Evolutionary conservation across 2,888 invertebrate species (phyloP).

Genomic region (Agonopterix heracliana): DNA sequence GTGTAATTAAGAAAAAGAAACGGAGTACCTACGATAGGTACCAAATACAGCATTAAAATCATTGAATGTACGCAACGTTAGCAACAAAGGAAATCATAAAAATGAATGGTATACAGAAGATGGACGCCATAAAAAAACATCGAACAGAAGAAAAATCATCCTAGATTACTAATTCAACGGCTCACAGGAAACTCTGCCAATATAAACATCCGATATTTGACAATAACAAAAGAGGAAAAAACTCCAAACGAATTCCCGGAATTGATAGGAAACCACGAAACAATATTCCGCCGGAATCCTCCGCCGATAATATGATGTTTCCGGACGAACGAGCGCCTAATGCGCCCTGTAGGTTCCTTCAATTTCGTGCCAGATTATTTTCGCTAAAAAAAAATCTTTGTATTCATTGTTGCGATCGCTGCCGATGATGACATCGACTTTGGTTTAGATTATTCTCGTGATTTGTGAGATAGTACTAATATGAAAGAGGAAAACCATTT

Average conservation of each 20-base stretch:
- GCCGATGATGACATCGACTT: neutral
- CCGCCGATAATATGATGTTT: conserved; percentile 56
- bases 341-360: conserved; percentile 35
- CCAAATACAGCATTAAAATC: too few species aligned
- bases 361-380: conserved; percentile 39
- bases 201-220: neutral
- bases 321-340: conserved; percentile 43
- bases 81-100: too few species aligned
- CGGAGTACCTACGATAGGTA: too few species aligned
- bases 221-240: conserved; percentile 2
- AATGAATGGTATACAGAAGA: too few species aligned
- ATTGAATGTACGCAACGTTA: too few species aligned
- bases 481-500: too few species aligned
- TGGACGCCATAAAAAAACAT: too few species aligned
- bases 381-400: conserved; percentile 23
- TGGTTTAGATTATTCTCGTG: neutral
- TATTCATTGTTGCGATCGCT: conserved; percentile 6
- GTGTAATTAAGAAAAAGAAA: too few species aligned
- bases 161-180: too few species aligned
- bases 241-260: conserved; percentile 17
- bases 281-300: conserved; percentile 48
- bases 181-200: too few species aligned
- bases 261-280: conserved; percentile 52
- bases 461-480: neutral
- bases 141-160: too few species aligned